phyloP scores from a whole-genome alignment of 2,888 invertebrate species.

The Acholoe squamosa region DNA sequence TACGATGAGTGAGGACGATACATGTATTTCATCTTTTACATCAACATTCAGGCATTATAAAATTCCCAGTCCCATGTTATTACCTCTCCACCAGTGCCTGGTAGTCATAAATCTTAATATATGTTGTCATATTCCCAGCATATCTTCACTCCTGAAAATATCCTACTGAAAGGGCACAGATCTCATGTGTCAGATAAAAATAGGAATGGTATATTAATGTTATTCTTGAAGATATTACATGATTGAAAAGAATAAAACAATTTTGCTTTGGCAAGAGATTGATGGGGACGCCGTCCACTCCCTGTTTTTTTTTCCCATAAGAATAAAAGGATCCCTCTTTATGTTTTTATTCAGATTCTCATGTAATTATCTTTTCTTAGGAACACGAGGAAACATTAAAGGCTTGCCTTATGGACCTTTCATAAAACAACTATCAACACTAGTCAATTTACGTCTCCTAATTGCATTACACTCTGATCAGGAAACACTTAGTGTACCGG shows the following conservation, averaged over 20 bases:
- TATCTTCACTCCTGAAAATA: too few species aligned
- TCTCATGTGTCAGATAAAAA: too few species aligned
- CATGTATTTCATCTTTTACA: too few species aligned
- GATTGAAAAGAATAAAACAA: background rate
- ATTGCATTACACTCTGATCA: background rate
- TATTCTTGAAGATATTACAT: too few species aligned
- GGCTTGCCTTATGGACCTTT: background rate
- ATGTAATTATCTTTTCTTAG: conserved; percentile 12
- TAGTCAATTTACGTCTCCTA: conserved; percentile 3
- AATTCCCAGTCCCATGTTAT: too few species aligned
- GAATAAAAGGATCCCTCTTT: conserved; percentile 21
- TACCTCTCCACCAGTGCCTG: too few species aligned
- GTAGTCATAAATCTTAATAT: too few species aligned
- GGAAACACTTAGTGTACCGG: conserved; percentile 16
- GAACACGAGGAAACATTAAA: conserved; percentile 11
- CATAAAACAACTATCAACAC: conserved; percentile 13
- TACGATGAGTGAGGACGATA: too few species aligned
- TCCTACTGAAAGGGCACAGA: too few species aligned
- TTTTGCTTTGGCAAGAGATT: background rate
- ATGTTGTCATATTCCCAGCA: too few species aligned
- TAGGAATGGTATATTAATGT: too few species aligned
- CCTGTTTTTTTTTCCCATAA: background rate
- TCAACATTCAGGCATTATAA: too few species aligned
- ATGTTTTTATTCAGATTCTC: conserved; percentile 10
- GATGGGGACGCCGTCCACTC: background rate